A percentile compares a stretch with the other conserved stretches of the same genome.
These are phyloP conservation scores for Arvicanthis niloticus DNA, from an alignment of 2,113 vertebrate species.

Conservation along the genomic window DNA sequence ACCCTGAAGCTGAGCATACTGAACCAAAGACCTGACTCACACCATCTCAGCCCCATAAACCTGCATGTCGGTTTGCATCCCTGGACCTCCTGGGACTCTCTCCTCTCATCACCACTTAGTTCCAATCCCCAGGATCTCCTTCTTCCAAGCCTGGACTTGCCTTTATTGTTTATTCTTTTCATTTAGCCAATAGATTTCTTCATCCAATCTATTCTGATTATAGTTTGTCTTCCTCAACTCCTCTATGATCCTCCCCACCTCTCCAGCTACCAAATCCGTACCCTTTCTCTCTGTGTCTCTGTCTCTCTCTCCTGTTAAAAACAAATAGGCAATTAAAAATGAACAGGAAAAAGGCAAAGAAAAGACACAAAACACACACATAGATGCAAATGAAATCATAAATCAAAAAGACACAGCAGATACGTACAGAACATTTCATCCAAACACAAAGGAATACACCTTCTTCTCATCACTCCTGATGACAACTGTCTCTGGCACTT, in stretches of 20 bases:
- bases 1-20: not conserved
- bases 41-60: not conserved
- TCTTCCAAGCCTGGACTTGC: not conserved
- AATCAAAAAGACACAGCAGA: not conserved
- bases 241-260: not conserved
- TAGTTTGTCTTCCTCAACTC: not conserved
- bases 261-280: not conserved
- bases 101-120: not conserved
- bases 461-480: not conserved
- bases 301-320: not conserved
- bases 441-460: not conserved
- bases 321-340: not conserved
- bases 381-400: not conserved
- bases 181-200: not conserved
- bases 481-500: fast-evolving
- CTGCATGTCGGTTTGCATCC: not conserved
- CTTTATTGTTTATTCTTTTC: not conserved
- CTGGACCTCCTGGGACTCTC: not conserved
- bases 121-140: not conserved
- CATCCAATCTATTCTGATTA: not conserved
- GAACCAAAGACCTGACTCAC: not conserved
- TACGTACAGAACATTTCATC: not conserved
- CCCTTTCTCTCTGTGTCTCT: not conserved
- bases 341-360: not conserved
- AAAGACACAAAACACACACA: not conserved